These are phyloP conservation scores for Eupithecia exiguata DNA, from an alignment of 2,888 invertebrate genomes.

Conservation along the genomic window DNA sequence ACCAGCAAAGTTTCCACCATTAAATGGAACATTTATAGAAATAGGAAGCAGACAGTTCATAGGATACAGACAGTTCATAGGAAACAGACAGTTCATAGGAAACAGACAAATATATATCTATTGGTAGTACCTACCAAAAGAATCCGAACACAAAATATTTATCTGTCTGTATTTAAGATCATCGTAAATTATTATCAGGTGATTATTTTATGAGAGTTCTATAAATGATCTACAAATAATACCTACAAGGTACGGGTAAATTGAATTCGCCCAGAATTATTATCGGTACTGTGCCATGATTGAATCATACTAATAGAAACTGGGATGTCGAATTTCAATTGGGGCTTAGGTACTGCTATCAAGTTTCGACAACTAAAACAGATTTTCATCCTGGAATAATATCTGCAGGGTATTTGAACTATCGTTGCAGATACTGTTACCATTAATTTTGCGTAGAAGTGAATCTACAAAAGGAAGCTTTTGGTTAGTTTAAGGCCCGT, in stretches of 20 bases:
- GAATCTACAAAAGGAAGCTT: not conserved
- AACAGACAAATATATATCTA: no score
- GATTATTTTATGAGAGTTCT: not conserved
- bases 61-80: no score
- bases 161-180: not conserved
- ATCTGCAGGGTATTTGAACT: constrained; percentile 42
- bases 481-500: not conserved
- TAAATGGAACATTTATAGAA: no score
- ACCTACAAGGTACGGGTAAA: not conserved
- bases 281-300: constrained; percentile 42
- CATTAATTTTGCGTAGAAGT: not conserved
- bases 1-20: no score
- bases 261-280: not conserved
- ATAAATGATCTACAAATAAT: not conserved
- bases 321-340: constrained; percentile 63
- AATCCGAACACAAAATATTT: not conserved
- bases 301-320: constrained; percentile 61
- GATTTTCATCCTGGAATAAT: constrained; percentile 53
- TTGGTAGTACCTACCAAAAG: no score
- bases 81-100: no score
- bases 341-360: constrained; percentile 50
- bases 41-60: no score
- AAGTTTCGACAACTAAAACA: constrained; percentile 49
- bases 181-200: not conserved
- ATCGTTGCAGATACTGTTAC: constrained; percentile 12